Percentiles rank a stretch among this genome's conserved stretches.
phyloP scores from a whole-genome alignment of 2,797 vertebrate species.

The Hypotaenidia okinawae region DNA sequence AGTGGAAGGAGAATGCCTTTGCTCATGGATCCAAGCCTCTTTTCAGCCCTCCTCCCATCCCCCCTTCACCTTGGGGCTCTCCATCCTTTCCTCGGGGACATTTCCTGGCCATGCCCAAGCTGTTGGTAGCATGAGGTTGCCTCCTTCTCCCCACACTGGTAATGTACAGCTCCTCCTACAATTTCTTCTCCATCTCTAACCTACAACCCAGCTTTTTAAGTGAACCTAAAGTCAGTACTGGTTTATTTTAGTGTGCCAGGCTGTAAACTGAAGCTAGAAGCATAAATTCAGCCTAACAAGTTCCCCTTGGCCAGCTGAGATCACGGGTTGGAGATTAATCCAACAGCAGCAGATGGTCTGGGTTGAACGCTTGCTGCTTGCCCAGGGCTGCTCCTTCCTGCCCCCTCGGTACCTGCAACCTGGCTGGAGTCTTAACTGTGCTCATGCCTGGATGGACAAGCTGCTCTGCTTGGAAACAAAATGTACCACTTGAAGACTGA shows the following conservation, averaged over 20 bases:
- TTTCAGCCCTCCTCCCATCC: not conserved
- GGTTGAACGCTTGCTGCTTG: not conserved
- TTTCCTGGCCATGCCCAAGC: not conserved
- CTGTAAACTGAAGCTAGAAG: slow-evolving; percentile 23
- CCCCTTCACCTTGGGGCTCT: not conserved
- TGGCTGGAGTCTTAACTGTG: not conserved
- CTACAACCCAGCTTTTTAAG: not conserved
- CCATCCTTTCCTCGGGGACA: not conserved
- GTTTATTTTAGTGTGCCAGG: not conserved
- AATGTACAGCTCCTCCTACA: not conserved
- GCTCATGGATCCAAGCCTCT: not conserved
- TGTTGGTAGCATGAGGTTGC: not conserved
- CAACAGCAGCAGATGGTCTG: slow-evolving; percentile 39
- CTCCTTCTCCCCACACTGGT: not conserved
- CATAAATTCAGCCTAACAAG: slow-evolving; percentile 34
- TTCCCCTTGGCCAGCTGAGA: slow-evolving; percentile 13
- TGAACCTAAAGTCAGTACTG: not conserved
- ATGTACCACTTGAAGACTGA: not conserved
- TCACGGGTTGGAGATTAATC: slow-evolving; percentile 43
- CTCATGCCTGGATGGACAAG: not conserved
- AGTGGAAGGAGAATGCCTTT: not conserved
- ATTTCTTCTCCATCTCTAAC: not conserved
- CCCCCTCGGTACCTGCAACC: not conserved
- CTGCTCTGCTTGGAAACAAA: not conserved
- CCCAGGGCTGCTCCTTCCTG: not conserved